These are phyloP conservation scores for Lepidurus couesii DNA, from an alignment of 1,140 invertebrate genomes.

Conservation along the genomic window DNA sequence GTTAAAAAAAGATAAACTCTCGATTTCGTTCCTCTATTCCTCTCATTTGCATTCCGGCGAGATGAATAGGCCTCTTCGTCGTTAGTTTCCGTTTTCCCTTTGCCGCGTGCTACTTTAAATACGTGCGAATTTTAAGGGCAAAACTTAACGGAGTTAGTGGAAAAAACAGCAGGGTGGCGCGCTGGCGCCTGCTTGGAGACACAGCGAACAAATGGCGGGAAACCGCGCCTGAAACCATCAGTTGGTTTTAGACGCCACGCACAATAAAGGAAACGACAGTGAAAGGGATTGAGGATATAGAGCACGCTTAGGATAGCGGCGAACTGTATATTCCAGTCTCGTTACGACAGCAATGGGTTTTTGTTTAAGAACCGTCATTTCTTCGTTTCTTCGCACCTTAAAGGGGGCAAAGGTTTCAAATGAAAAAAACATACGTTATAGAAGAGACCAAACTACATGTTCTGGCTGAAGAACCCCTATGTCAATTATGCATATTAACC, in stretches of 20 bases:
- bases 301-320: not conserved
- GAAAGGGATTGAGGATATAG: not conserved
- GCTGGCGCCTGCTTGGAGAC: not conserved
- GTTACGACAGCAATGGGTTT: not conserved
- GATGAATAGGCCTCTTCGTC: not conserved
- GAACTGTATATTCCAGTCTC: not conserved
- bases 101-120: not conserved
- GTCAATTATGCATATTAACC: too few relatives aligned
- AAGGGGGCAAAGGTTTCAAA: too few relatives aligned
- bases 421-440: too few relatives aligned
- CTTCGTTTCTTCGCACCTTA: not conserved
- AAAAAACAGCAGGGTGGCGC: not conserved
- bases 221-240: not conserved
- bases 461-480: too few relatives aligned
- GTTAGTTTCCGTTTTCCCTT: not conserved
- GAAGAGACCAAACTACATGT: too few relatives aligned
- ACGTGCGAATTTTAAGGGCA: not conserved
- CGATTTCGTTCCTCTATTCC: not conserved
- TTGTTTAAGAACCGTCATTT: not conserved
- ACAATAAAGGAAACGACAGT: not conserved
- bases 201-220: conserved; percentile 15
- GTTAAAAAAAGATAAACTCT: not conserved
- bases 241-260: not conserved
- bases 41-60: not conserved
- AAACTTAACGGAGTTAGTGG: not conserved